Evolutionary conservation across 2,113 vertebrate species (phyloP), one percentile per base, ranked within the genome.

Genomic region (Carassius gibelio): DNA sequence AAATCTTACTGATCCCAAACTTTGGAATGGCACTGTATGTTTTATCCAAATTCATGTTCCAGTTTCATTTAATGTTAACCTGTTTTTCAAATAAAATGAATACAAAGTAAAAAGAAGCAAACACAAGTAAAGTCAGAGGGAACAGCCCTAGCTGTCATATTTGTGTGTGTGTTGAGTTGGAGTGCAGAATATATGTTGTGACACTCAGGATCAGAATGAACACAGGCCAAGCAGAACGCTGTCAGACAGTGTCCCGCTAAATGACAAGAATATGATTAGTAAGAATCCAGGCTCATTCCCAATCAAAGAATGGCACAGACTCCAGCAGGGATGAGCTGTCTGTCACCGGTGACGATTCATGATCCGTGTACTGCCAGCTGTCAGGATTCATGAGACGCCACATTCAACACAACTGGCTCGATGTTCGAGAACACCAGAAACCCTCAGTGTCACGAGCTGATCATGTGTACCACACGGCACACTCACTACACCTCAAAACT

Each of bases 241-340:
- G 45, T 57, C 75, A 57, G 26, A 50, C 5, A 55, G 19, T n/a
- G 14, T 57, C 75, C 50, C 26, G 8, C 26, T 57, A 76, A 30
- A 76, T 76, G 75, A 76, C 75, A 57, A 11, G 48, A 19, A 50
- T 50, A 14, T 48, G 71, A 50, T 75, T 50, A 75, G 71, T 15
- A 75, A 75, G 21, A 26, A 23, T 57, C 75, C 42, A 42, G 38
- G 1, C 38, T 42, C 38, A 42, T 42, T 42, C 38, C 38, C 15
- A 23, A 75, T 75, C 72, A 75, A 50, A 76, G 75, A 55, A 76
- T 76, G 72, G 48, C 48, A 76, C 10, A 6, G 26, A 76, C n/a
- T 34, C 0, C 15, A 10, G 2, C n/a, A 19, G 9, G 8, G 48
- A 76, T 3, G 48, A 76, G 75, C 45, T 50, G 68, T 26, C 72